Evolutionary conservation across 2,113 vertebrate species (phyloP).

Genomic region (Takifugu bimaculatus): DNA sequence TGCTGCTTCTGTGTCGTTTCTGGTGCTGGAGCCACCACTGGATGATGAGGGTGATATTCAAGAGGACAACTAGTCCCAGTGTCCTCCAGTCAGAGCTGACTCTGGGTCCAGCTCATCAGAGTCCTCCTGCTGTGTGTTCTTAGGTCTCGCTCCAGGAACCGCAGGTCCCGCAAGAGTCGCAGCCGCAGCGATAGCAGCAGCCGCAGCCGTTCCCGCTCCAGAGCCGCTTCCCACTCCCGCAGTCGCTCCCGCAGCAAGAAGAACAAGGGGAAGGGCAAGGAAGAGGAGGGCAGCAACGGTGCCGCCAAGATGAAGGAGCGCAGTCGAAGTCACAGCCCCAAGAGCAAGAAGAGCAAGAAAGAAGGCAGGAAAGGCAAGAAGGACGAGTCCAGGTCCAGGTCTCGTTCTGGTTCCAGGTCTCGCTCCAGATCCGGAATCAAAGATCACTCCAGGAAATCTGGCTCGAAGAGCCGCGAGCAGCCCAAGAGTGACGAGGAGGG

Average conservation of each 20-base stretch:
- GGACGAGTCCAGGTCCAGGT: conserved; percentile 66
- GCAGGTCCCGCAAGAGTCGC: conserved; percentile 89
- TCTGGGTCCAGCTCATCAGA: neutral
- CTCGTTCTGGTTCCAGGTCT: conserved; percentile 82
- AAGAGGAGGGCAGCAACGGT: no score
- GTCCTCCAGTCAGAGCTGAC: no score
- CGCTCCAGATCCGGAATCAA: conserved; percentile 58
- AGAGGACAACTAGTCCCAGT: no score
- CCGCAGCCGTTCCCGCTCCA: conserved; percentile 85
- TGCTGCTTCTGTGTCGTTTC: no score
- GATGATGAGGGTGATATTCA: no score
- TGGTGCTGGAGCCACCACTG: no score
- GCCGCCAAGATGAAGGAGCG: conserved; percentile 54
- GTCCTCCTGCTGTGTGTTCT: neutral
- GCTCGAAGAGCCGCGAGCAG: conserved; percentile 57
- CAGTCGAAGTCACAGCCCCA: conserved; percentile 73
- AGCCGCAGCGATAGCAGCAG: conserved; percentile 89
- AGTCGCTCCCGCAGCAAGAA: conserved; percentile 79
- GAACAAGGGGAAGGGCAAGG: conserved; percentile 56
- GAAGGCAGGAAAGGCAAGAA: conserved; percentile 81
- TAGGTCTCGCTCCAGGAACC: conserved; percentile 92
- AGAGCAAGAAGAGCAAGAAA: conserved; percentile 81
- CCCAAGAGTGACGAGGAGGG: conserved; percentile 61
- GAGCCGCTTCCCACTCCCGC: conserved; percentile 85
- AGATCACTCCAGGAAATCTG: conserved; percentile 67